Evolutionary conservation across 2,113 vertebrate genomes (phyloP).

Genomic region (Daubentonia madagascariensis): DNA sequence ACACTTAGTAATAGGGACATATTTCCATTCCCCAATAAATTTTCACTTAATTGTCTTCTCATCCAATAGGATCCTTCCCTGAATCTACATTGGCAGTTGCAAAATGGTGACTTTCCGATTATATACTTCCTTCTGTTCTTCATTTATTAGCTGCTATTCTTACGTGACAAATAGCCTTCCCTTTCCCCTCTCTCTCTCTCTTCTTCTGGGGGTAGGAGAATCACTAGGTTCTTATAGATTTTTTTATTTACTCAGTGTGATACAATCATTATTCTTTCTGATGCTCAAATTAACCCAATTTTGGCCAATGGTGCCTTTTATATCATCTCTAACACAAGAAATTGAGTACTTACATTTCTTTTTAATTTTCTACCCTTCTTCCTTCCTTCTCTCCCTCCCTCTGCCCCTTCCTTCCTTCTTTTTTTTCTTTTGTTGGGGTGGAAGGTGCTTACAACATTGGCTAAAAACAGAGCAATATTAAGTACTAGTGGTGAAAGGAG

Average conservation of each 20-base stretch:
- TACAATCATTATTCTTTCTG: neutral
- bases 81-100: neutral
- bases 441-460: neutral
- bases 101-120: neutral
- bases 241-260: conserved; percentile 1
- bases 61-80: neutral
- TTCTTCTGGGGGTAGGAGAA: neutral
- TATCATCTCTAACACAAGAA: neutral
- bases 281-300: neutral
- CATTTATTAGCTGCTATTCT: neutral
- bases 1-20: neutral
- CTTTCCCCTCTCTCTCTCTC: neutral
- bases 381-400: too few relatives aligned
- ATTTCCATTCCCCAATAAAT: neutral
- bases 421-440: neutral
- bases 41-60: neutral
- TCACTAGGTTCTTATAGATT: neutral
- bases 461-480: neutral
- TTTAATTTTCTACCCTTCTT: neutral
- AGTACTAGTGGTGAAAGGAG: neutral
- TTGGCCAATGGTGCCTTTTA: neutral
- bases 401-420: neutral
- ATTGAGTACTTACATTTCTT: neutral
- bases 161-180: neutral
- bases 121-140: neutral